Base-by-base conservation (phyloP, 1,140 invertebrate genomes). In the Sycophaga agraensis region DNA sequence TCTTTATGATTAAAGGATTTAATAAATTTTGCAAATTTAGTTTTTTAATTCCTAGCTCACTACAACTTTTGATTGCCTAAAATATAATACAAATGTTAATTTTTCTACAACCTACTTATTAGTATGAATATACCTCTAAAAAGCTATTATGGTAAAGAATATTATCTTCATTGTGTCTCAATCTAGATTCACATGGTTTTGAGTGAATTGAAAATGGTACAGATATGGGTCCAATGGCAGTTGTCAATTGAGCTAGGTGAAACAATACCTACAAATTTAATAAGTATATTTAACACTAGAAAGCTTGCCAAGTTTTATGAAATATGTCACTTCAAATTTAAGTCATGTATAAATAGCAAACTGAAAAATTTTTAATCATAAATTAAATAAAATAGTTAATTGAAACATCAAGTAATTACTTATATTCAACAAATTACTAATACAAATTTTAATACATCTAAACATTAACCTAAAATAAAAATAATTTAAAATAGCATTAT, bases 231-330 rank as follows among this genome's bases (percentile, higher is more conserved):
- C 70, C 72, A 46, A 78, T 69, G 17, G 71, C 63, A 45, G 76
- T 74, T 56, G 75, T 75, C 42, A 82, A 63, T 46, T 82, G 80
- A 34, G 77, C 73, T 59, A 82, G 64, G 64, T 82, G 78, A 68
- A 78, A 80, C 24, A 82, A 64, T 49, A 80, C 76, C 80, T 82
- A 66, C 26, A 70, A 61, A 49, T 14, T 45, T 50, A 64, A 43
- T 59, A 39, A 21, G 4, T 2, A 46, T 26, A 3, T 6, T 31
- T 11, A 31, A 31, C 4, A 31, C 28, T 31, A 6, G 28, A 11
- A 4, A 6, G n/a, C 11, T 24, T 35, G 17, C 17, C 11, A 50
- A 35, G 12, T 21, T 14, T 16, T 50, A 16, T 7, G 11, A 35
- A 37, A 50, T 14, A n/a, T n/a, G n/a, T n/a, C n/a, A n/a, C n/a